Evolutionary conservation across 2,113 vertebrate genomes (phyloP), one percentile per base, ranked within the genome.

Genomic region (Entosphenus tridentatus): DNA sequence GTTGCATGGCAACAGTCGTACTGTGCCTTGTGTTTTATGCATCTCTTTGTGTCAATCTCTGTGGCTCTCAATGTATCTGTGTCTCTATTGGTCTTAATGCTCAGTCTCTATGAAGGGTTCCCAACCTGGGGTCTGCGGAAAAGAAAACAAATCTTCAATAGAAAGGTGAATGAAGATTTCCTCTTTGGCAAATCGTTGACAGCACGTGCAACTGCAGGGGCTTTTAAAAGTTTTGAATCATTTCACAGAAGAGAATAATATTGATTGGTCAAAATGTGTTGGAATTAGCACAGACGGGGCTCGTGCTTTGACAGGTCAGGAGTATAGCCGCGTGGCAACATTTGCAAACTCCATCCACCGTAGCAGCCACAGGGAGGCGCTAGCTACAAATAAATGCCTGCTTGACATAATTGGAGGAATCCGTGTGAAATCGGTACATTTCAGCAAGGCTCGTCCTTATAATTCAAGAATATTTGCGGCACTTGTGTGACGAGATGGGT

Each of bases 381-480:
- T 69, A 9, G 69, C 57, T 10, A 56, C 69, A 57, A 71, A 72
- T 14, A 71, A 21, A 11, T 56, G 67, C 68, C 57, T 16, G 18
- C 54, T 55, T 9, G 71, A 72, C 13, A 55, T 72, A 12, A 70
- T 72, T 71, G 56, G 69, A 72, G 18, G 56, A 72, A 21, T 39
- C 39, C 39, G 39, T 39, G 70, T 71, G 12, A 68, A 68, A 68
- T 65, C 70, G 16, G 70, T 71, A 58, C 57, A 68, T 16, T 14
- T n/a, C 2, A 71, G 70, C 8, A 70, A 72, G 55, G 56, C 17
- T 16, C 70, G 54, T 55, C 56, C 70, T 21, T 67, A 68, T 12
- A 71, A 71, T 56, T 68, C 39, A 68, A n/a, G 57, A 14, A 12
- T 72, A 57, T 72, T 71, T 72, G 57, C 69, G 18, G 57, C 55